Conservation (phyloP, 2,797 vertebrate genomes). For the Acipenser transmontanus region DNA sequence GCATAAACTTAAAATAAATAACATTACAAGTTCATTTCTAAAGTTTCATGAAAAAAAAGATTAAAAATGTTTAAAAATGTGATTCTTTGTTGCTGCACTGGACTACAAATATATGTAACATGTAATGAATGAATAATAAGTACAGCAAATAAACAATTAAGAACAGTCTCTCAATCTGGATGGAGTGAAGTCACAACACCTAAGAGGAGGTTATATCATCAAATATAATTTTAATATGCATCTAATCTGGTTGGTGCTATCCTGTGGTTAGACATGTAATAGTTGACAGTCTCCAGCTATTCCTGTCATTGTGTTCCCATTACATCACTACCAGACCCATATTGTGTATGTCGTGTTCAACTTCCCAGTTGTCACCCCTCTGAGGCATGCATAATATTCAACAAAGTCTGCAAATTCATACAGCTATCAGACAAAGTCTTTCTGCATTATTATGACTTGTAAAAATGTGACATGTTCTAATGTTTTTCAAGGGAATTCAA, state of each 20-base stretch:
- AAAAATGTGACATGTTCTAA: conserved; percentile 31
- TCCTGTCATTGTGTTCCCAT: conserved; percentile 36
- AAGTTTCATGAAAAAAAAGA: too few relatives aligned
- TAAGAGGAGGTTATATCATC: conserved; percentile 1
- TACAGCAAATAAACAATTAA: background rate
- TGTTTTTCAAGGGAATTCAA: conserved; percentile 3
- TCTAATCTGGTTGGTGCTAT: conserved; percentile 29
- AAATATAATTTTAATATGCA: background rate
- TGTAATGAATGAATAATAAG: too few relatives aligned
- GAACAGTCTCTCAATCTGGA: background rate
- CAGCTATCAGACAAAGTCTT: conserved; percentile 33
- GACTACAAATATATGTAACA: too few relatives aligned
- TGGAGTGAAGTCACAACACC: background rate
- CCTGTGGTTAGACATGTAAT: conserved; percentile 38
- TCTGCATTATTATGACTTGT: conserved; percentile 33
- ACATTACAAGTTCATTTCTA: too few relatives aligned
- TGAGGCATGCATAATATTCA: conserved; percentile 26
- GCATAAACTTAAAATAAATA: too few relatives aligned
- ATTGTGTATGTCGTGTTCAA: conserved; percentile 13
- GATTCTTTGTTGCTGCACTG: too few relatives aligned
- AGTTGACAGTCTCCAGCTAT: conserved; percentile 27
- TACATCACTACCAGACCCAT: conserved; percentile 42
- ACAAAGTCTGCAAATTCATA: conserved; percentile 40
- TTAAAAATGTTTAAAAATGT: too few relatives aligned
- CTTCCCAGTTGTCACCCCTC: conserved; percentile 18